Conservation (phyloP, 2,797 vertebrate genomes). For the Diplodus puntazzo region DNA sequence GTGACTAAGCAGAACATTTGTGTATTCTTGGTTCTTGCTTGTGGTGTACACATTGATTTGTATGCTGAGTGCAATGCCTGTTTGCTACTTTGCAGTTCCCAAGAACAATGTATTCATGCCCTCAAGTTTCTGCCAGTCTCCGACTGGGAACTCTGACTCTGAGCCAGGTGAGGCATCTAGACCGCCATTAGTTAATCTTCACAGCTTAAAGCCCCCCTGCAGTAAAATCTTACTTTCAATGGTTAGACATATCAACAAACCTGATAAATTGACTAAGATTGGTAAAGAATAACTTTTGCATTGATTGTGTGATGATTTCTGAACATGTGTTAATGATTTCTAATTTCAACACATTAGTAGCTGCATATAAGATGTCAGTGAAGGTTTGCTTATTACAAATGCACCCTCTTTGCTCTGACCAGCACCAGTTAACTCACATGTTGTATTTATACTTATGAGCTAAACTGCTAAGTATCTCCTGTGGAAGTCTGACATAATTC, state of each 20-base stretch:
- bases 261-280: not conserved
- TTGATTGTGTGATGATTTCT: not conserved
- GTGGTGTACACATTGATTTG: slow-evolving; percentile 67
- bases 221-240: slow-evolving; percentile 18
- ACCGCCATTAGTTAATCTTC: slow-evolving; percentile 40
- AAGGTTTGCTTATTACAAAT: slow-evolving; percentile 25
- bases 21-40: slow-evolving; percentile 59
- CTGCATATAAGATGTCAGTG: slow-evolving; percentile 10
- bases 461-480: not conserved
- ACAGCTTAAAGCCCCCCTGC: slow-evolving; percentile 25
- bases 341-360: not conserved
- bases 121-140: slow-evolving; percentile 95
- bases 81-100: slow-evolving; percentile 86
- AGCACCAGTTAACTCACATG: slow-evolving; percentile 1
- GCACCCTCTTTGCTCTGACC: slow-evolving; percentile 8
- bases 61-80: slow-evolving; percentile 74
- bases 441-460: slow-evolving; percentile 27
- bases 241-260: slow-evolving; percentile 4
- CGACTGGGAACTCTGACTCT: slow-evolving; percentile 95
- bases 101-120: slow-evolving; percentile 99
- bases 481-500: not conserved
- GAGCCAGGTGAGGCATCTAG: slow-evolving; percentile 90
- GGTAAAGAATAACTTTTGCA: not conserved
- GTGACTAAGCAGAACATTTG: slow-evolving; percentile 55
- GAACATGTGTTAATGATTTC: not conserved